A percentile compares a stretch with the other conserved stretches of the same genome.
These are phyloP conservation scores for Drosophila nasuta DNA, from an alignment of 1,140 invertebrate genomes.

Conservation along the genomic window DNA sequence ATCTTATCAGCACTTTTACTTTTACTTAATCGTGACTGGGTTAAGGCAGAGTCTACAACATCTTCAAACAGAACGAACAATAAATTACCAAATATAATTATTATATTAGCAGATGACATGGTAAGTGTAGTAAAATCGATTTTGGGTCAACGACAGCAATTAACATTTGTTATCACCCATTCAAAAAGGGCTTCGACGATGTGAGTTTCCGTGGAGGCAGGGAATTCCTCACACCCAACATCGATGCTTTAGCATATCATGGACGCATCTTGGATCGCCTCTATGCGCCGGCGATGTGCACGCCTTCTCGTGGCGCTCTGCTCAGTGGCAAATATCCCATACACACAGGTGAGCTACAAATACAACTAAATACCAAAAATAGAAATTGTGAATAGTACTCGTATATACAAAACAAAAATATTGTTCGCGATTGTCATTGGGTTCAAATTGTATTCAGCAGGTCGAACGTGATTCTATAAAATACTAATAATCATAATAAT, in stretches of 20 bases:
- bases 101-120: conserved; percentile 88
- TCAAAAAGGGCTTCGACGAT: conserved; percentile 93
- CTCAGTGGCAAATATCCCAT: conserved; percentile 94
- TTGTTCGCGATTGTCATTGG: too few species aligned
- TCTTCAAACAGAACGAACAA: conserved; percentile 22
- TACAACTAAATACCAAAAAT: not conserved
- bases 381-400: too few species aligned
- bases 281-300: conserved; percentile 91
- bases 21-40: conserved; percentile 43
- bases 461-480: too few species aligned
- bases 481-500: too few species aligned
- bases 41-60: conserved; percentile 42
- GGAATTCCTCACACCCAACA: conserved; percentile 94
- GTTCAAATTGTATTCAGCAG: too few species aligned
- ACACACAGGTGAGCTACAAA: conserved; percentile 87
- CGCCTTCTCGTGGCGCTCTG: conserved; percentile 91
- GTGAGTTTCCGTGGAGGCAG: conserved; percentile 95
- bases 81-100: conserved; percentile 86
- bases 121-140: conserved; percentile 67
- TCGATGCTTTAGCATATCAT: conserved; percentile 92
- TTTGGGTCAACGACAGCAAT: conserved; percentile 4
- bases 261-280: conserved; percentile 91
- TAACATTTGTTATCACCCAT: not conserved
- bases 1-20: conserved; percentile 70
- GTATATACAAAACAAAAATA: too few species aligned